Evolutionary conservation across 2,888 invertebrate genomes (phyloP).

Genomic region (Phasia obesa): DNA sequence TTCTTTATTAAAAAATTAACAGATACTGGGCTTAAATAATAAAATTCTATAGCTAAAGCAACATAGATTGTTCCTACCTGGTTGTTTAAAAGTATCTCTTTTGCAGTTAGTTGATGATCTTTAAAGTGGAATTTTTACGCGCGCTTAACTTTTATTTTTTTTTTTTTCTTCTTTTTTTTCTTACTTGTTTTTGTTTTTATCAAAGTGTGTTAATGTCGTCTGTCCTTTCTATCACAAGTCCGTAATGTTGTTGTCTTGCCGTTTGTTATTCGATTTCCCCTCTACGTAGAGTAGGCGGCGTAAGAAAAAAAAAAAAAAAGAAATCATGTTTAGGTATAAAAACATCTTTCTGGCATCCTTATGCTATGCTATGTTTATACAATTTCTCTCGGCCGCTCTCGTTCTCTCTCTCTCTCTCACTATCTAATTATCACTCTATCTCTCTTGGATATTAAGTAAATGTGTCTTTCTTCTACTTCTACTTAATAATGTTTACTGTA

Average conservation of each 20-base stretch:
- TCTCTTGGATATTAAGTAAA: neutral
- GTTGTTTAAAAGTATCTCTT: constrained; percentile 24
- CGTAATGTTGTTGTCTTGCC: neutral
- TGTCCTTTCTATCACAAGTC: constrained; percentile 5
- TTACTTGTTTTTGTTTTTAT: constrained; percentile 2
- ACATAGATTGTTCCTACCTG: neutral
- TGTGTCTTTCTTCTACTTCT: constrained; percentile 26
- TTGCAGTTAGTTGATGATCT: constrained; percentile 46
- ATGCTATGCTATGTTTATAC: constrained; percentile 12
- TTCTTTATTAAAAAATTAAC: too few species aligned
- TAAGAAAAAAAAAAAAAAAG: too few species aligned
- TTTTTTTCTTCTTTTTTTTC: constrained; percentile 5
- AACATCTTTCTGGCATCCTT: constrained; percentile 25
- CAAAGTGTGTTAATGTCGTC: constrained; percentile 16
- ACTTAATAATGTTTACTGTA: constrained; percentile 63
- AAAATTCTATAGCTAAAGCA: too few species aligned
- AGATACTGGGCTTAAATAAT: too few species aligned
- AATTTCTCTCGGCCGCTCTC: neutral
- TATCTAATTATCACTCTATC: too few species aligned
- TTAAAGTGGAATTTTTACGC: constrained; percentile 71
- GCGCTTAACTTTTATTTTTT: constrained; percentile 50
- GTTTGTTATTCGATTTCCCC: constrained; percentile 13
- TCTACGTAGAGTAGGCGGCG: constrained; percentile 24
- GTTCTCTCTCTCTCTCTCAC: constrained; percentile 1
- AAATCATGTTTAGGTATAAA: neutral